Evolutionary conservation across 2,888 invertebrate species (phyloP).

Genomic region (Oegoconia quadripuncta): DNA sequence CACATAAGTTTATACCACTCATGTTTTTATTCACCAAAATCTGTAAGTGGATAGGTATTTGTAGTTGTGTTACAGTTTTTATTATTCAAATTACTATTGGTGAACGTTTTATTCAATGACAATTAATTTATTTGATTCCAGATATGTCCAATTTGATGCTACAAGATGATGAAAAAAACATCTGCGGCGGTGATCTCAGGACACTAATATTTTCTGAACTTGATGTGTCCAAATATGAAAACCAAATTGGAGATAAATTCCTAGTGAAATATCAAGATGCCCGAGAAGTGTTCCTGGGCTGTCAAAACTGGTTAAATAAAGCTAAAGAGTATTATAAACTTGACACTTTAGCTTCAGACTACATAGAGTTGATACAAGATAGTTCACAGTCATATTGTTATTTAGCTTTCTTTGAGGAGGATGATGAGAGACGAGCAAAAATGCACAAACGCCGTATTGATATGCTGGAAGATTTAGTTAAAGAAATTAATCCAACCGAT

Average conservation of each 20-base stretch:
- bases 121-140: conserved; percentile 35
- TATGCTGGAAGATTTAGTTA: conserved; percentile 87
- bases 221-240: conserved; percentile 79
- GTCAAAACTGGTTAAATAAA: conserved; percentile 87
- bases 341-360: conserved; percentile 92
- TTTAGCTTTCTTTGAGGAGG: conserved; percentile 92
- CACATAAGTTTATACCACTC: no score
- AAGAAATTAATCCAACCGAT: conserved; percentile 90
- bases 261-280: conserved; percentile 91
- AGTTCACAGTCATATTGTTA: conserved; percentile 86
- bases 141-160: conserved; percentile 76
- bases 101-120: no score
- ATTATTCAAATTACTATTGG: no score
- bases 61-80: no score
- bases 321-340: conserved; percentile 92
- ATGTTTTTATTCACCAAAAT: no score
- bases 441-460: conserved; percentile 94
- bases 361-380: conserved; percentile 90
- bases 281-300: conserved; percentile 86
- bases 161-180: conserved; percentile 68
- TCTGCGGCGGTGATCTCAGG: conserved; percentile 73
- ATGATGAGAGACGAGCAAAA: conserved; percentile 89
- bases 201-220: conserved; percentile 76
- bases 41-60: no score
- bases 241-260: conserved; percentile 83